Base-by-base conservation (phyloP, 2,888 invertebrate species). In the Eulithis testata region DNA sequence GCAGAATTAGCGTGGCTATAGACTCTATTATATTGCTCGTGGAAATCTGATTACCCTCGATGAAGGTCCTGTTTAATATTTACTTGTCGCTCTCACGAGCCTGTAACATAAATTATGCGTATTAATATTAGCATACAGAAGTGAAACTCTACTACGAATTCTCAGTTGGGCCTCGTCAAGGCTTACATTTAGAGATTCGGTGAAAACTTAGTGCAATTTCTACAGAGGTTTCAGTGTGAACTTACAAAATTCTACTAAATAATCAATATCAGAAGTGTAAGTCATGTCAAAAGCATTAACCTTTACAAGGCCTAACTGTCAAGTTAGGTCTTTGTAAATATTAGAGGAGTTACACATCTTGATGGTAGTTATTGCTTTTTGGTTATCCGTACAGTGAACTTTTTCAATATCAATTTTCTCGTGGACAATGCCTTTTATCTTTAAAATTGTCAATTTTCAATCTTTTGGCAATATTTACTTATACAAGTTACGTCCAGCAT, bases 11-110 rank as follows among this genome's bases (percentile, higher is more conserved):
- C 6, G 31, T 31, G 31, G 31, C 6, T 6, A 21, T 21, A 31
- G 31, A 31, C 31, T 31, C 6, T 31, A 31, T 5, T 27, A 36
- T 55, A 36, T 55, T 60, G 68, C 62, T 64, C 49, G 56, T 56
- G 65, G 37, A 63, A 67, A 68, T 65, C 66, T 64, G 67, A 71
- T 71, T 71, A 65, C 61, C 57, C 63, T 57, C 53, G 69, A 57
- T 63, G 63, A 61, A 56, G 47, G 54, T 62, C 50, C 57, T n/a
- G 51, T 63, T 67, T 66, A 67, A 68, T 71, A 69, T 69, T 69
- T 67, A 71, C 69, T 65, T 63, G 68, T 63, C 66, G 60, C 60
- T 44, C 45, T 59, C 49, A 55, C 37, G 53, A 52, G 61, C 63
- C 62, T 63, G 59, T 49, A 49, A 21, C 27, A 14, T 55, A 44